Base-by-base conservation (phyloP, 2,888 invertebrate species). In the Eilema sororculum region DNA sequence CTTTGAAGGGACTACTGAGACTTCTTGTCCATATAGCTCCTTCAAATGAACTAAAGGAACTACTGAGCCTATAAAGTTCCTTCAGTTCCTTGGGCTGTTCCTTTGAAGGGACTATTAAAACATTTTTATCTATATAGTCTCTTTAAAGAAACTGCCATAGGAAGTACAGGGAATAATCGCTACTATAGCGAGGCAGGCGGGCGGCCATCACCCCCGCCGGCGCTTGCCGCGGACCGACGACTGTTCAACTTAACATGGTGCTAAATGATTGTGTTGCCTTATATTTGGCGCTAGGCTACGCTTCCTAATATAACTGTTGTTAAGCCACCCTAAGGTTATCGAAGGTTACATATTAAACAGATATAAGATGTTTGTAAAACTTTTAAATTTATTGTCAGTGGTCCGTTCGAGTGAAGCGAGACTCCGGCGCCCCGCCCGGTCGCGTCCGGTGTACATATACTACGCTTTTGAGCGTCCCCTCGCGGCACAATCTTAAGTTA, bases 241-340 rank as follows among this genome's bases (percentile, higher is more conserved):
- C 72, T 65, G 59, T 72, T 74, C 70, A 78, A 76, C 75, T 73
- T 79, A 76, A 79, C 76, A 79, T 85, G 86, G 86, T 86, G 86
- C 86, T 86, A 85, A 75, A 75, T 78, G 37, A 80, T 86, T 86
- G 80, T 78, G 86, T 86, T 86, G 86, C 86, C 86, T 86, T 85
- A 82, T 75, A 73, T 67, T 76, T 79, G 79, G 83, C 81, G 83
- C 81, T 84, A 69, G 65, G 78, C 78, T 82, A 74, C 67, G 79
- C 79, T 81, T 76, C 77, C 73, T 80, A 73, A 69, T 78, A 52
- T 77, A 68, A 69, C 64, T 28, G 71, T 77, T 67, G 78, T 68
- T 77, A 74, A 28, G 68, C 59, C 77, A 74, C 68, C 67, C 37
- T 74, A 73, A 76, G 72, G 78, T 75, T 80, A 82, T 80, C 61